A percentile compares a stretch with the other conserved stretches of the same genome.
Conservation (phyloP, 2,888 invertebrate species). For the Drosophila rubida region DNA sequence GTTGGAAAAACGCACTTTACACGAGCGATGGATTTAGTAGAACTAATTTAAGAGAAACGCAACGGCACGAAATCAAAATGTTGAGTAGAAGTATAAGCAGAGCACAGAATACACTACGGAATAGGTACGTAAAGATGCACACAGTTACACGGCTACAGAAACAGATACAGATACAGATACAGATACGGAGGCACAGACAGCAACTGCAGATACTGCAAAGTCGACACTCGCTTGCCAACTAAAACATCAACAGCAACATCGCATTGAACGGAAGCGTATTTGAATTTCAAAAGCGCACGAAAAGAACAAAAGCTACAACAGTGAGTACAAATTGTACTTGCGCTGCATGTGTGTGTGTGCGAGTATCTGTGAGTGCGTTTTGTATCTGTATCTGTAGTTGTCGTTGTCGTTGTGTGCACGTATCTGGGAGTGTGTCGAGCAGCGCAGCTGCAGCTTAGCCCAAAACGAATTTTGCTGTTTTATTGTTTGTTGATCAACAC, state of each 20-base stretch:
- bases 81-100: not conserved
- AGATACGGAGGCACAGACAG: slow-evolving; percentile 34
- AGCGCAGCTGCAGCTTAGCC: slow-evolving; percentile 54
- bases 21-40: slow-evolving; percentile 2
- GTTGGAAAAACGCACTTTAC: slow-evolving; percentile 11
- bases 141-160: slow-evolving; percentile 11
- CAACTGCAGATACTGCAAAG: slow-evolving; percentile 76
- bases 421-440: slow-evolving; percentile 5
- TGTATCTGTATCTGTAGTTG: slow-evolving; percentile 7
- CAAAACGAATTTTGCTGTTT: slow-evolving; percentile 26
- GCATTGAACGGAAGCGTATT: slow-evolving; percentile 73
- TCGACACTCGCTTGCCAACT: slow-evolving; percentile 82
- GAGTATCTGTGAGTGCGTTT: slow-evolving; percentile 23
- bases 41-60: not conserved
- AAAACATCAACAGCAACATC: slow-evolving; percentile 39
- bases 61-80: slow-evolving; percentile 7
- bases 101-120: slow-evolving; percentile 17
- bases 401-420: not conserved
- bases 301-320: slow-evolving; percentile 75
- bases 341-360: slow-evolving; percentile 15
- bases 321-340: slow-evolving; percentile 24
- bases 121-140: slow-evolving; percentile 10
- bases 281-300: slow-evolving; percentile 77
- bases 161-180: slow-evolving; percentile 10
- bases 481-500: slow-evolving; percentile 27